Evolutionary conservation across 2,797 vertebrate species (phyloP).

Genomic region (Thripadectes ignobilis): DNA sequence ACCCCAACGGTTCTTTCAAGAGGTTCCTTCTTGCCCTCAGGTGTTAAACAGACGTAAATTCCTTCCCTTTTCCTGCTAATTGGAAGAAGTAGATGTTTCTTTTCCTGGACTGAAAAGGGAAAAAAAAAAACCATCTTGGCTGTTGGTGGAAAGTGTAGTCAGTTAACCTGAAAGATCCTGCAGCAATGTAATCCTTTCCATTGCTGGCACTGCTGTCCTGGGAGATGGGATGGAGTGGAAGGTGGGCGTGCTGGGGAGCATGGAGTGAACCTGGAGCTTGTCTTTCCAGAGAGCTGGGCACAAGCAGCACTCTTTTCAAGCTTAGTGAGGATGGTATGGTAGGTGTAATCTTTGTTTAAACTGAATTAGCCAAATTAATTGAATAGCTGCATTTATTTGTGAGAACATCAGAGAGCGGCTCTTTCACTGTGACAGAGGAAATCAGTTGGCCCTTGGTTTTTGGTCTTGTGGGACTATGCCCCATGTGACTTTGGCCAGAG

Average conservation of each 20-base stretch:
- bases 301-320: not conserved
- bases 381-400: not conserved
- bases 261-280: fast-evolving
- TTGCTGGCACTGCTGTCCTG: not conserved
- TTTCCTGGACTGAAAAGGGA: not conserved
- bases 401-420: not conserved
- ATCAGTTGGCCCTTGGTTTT: not conserved
- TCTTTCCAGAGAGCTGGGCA: not conserved
- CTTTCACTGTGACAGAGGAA: not conserved
- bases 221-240: not conserved
- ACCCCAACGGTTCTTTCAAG: not conserved
- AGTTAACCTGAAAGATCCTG: not conserved
- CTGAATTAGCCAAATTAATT: not conserved
- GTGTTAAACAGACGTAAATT: conserved; percentile 16
- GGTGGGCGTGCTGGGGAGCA: not conserved
- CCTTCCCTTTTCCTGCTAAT: conserved; percentile 32
- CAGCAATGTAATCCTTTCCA: not conserved
- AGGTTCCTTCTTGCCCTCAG: not conserved
- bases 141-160: not conserved
- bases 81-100: conserved; percentile 6
- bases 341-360: not conserved
- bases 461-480: not conserved
- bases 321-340: not conserved
- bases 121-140: not conserved
- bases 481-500: not conserved